Conservation (phyloP, 2,797 vertebrate genomes). For the Channallabes apus region DNA sequence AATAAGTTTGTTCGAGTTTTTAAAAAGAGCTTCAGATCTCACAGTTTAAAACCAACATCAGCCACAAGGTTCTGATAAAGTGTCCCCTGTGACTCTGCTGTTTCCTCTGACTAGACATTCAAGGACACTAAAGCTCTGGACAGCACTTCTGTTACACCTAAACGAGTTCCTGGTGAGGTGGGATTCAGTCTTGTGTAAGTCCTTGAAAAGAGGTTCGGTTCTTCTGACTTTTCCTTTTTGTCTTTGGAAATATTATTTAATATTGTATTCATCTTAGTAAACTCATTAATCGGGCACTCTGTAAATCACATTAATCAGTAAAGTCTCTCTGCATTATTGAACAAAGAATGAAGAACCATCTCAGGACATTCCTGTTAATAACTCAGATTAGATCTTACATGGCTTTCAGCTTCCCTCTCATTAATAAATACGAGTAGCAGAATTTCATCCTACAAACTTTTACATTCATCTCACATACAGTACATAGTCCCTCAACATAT, state of each 20-base stretch:
- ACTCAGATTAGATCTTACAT: background rate
- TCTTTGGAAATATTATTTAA: background rate
- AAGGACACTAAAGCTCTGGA: conserved; percentile 26
- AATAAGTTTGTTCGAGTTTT: background rate
- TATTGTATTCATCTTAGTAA: no score
- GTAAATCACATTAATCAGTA: background rate
- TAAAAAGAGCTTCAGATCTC: background rate
- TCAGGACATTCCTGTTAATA: background rate
- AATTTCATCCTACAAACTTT: no score
- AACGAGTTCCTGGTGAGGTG: conserved; percentile 10
- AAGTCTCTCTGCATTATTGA: background rate
- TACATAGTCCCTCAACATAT: no score
- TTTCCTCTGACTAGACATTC: conserved; percentile 14
- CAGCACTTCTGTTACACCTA: conserved; percentile 24
- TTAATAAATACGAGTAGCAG: background rate
- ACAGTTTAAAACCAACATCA: background rate
- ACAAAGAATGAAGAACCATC: background rate
- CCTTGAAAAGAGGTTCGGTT: background rate
- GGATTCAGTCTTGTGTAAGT: background rate
- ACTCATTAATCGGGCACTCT: no score
- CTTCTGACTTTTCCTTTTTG: background rate
- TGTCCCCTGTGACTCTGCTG: background rate
- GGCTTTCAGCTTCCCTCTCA: background rate
- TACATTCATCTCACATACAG: no score
- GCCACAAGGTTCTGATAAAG: background rate